Conservation (phyloP, 30 jellyfish, hydroid and myxozoan genomes). For the Catostylus mosaicus region DNA sequence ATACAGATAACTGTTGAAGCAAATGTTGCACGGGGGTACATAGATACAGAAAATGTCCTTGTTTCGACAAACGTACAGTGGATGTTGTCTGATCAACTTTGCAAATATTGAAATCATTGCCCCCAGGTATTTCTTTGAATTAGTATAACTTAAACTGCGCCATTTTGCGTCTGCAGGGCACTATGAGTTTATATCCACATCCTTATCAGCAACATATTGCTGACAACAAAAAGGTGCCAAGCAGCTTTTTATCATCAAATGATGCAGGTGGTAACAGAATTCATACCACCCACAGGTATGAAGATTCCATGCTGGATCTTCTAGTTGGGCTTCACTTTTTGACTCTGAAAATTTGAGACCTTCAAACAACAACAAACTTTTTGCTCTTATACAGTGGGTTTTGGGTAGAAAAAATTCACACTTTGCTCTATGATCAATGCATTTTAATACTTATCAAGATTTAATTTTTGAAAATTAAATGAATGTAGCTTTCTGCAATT, state of each 20-base stretch:
- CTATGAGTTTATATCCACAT: not conserved
- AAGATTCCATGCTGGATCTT: not conserved
- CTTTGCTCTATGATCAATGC: not conserved
- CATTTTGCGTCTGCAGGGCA: too few species aligned
- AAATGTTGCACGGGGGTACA: too few species aligned
- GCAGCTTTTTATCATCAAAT: not conserved
- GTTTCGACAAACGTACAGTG: too few species aligned
- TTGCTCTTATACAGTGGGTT: not conserved
- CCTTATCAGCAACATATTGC: not conserved
- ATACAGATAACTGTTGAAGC: too few species aligned
- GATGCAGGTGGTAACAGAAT: not conserved
- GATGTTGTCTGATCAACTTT: too few species aligned
- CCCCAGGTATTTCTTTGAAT: too few species aligned
- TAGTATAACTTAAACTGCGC: too few species aligned
- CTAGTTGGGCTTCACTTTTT: not conserved
- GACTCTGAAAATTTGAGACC: not conserved
- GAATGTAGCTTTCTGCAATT: not conserved
- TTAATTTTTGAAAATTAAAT: not conserved
- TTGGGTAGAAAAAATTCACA: not conserved
- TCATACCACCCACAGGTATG: not conserved
- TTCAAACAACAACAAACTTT: not conserved
- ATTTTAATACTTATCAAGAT: not conserved
- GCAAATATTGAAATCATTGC: too few species aligned
- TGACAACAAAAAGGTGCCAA: not conserved
- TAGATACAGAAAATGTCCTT: too few species aligned